phyloP scores from a whole-genome alignment of 2,888 invertebrate genomes.

The Patella depressa region DNA sequence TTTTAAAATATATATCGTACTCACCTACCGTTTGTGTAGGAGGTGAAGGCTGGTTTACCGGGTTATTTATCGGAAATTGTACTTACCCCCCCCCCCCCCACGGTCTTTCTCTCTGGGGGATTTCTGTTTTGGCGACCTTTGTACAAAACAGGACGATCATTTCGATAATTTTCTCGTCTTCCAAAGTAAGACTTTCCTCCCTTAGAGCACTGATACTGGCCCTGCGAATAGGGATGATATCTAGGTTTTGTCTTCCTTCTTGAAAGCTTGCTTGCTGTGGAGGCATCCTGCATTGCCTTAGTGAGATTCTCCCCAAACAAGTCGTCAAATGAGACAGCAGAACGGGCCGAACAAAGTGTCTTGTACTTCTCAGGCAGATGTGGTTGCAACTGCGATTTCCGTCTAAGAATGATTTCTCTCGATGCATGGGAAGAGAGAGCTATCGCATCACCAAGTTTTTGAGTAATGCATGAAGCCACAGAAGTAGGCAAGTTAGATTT shows the following conservation, averaged over 20 bases:
- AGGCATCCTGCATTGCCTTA: slow-evolving; percentile 4
- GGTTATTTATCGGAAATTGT: neutral
- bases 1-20: neutral
- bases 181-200: neutral
- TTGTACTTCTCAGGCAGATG: neutral
- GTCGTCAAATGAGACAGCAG: neutral
- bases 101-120: neutral
- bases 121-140: neutral
- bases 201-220: too few species aligned
- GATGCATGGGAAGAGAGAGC: neutral
- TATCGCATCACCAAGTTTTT: neutral
- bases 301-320: slow-evolving; percentile 1
- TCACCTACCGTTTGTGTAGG: slow-evolving; percentile 2
- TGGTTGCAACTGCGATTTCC: neutral
- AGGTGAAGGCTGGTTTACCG: too few species aligned
- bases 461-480: neutral
- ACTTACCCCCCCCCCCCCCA: neutral
- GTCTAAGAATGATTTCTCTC: neutral
- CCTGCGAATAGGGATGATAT: neutral
- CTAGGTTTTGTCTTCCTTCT: neutral
- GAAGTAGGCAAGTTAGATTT: neutral
- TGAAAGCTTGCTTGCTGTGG: neutral
- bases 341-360: neutral
- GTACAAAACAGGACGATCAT: neutral
- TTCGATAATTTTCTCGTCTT: neutral